These are phyloP conservation scores for Eulacestoma nigropectus DNA, from an alignment of 2,113 vertebrate genomes.

Conservation along the genomic window DNA sequence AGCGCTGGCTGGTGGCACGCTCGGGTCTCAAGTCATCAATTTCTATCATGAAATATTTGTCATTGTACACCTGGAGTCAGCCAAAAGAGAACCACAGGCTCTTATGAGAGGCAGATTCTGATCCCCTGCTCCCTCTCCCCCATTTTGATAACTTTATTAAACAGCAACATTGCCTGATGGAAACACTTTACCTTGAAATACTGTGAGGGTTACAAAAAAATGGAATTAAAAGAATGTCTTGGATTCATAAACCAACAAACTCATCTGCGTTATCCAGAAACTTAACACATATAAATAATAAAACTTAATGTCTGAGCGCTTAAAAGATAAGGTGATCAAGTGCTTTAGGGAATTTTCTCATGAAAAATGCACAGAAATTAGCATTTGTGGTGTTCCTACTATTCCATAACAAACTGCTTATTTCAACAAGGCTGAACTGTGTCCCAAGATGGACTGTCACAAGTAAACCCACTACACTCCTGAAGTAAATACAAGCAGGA, in stretches of 20 bases:
- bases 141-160: not conserved
- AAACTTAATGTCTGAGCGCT: not conserved
- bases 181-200: not conserved
- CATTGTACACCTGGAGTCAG: slow-evolving; percentile 81
- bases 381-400: not conserved
- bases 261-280: not conserved
- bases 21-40: slow-evolving; percentile 86
- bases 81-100: not conserved
- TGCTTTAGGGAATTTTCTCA: not conserved
- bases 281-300: not conserved
- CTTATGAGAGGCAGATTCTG: not conserved
- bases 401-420: not conserved
- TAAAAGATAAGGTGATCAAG: not conserved
- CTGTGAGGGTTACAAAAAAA: not conserved
- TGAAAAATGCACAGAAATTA: not conserved
- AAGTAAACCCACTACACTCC: not conserved
- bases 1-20: slow-evolving; percentile 57
- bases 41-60: slow-evolving; percentile 87
- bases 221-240: not conserved
- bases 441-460: not conserved
- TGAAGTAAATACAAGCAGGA: not conserved
- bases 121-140: not conserved
- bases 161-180: not conserved
- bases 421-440: not conserved
- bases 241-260: not conserved